Conservation (phyloP, 2,113 vertebrate genomes). For the Xyrauchen texanus region DNA sequence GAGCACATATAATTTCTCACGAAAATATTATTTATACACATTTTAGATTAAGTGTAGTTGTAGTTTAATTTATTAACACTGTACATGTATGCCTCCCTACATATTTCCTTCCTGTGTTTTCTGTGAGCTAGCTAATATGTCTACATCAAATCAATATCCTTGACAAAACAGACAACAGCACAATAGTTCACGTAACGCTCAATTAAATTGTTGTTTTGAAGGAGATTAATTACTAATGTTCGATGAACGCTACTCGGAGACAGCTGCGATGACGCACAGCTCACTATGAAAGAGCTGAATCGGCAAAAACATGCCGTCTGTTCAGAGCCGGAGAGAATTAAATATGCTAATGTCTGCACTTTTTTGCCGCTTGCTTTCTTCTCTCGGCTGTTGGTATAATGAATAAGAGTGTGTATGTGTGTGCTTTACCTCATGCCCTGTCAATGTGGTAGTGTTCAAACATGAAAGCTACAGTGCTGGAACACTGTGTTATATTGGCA, state of each 20-base stretch:
- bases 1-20: too few species aligned
- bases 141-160: neutral
- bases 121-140: neutral
- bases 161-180: neutral
- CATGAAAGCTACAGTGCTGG: neutral
- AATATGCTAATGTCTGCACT: conserved; percentile 56
- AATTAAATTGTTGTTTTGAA: conserved; percentile 1
- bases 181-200: neutral
- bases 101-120: too few species aligned
- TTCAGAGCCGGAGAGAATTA: conserved; percentile 35
- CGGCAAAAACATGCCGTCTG: conserved; percentile 21
- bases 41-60: neutral
- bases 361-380: conserved; percentile 26
- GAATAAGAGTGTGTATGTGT: conserved; percentile 35
- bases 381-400: conserved; percentile 50
- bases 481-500: too few species aligned
- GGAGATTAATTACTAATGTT: conserved; percentile 25
- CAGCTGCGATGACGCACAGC: neutral
- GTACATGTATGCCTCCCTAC: too few species aligned
- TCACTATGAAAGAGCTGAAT: conserved; percentile 36
- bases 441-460: conserved; percentile 19
- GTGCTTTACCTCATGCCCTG: conserved; percentile 21
- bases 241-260: neutral
- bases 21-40: neutral
- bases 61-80: neutral